These are phyloP conservation scores for Biston betularia DNA, from an alignment of 2,888 invertebrate species.

Conservation along the genomic window DNA sequence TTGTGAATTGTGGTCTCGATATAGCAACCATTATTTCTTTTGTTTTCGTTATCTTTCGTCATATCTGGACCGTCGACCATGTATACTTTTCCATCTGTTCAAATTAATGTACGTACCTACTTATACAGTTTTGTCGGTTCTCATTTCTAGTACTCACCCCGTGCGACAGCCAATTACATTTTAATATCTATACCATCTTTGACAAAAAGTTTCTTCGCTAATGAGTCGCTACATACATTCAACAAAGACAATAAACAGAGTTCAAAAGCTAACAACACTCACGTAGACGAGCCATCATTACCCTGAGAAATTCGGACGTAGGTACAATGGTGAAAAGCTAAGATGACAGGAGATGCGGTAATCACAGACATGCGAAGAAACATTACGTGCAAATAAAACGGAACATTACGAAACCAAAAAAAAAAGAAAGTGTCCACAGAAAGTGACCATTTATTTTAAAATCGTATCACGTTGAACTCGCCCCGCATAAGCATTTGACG, in stretches of 20 bases:
- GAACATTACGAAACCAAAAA: conserved; percentile 65
- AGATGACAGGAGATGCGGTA: conserved; percentile 66
- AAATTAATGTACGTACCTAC: neutral
- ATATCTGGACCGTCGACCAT: no score
- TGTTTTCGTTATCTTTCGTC: no score
- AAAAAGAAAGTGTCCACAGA: conserved; percentile 74
- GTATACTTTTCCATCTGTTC: neutral
- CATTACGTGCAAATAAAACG: conserved; percentile 68
- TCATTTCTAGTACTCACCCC: neutral
- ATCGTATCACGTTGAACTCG: conserved; percentile 60
- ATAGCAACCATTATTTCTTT: no score
- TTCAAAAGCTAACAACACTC: conserved; percentile 68
- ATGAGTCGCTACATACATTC: conserved; percentile 9
- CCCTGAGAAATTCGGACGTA: conserved; percentile 41
- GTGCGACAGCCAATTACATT: neutral
- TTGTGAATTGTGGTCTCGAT: no score
- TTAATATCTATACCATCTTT: conserved; percentile 7
- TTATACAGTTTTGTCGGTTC: neutral
- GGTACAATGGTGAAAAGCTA: conserved; percentile 59
- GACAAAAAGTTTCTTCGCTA: conserved; percentile 22
- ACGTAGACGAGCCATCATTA: conserved; percentile 54
- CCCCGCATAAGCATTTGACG: conserved; percentile 26
- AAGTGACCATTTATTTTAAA: conserved; percentile 66
- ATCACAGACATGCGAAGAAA: conserved; percentile 73
- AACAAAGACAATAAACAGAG: conserved; percentile 39